Conservation (phyloP, 1,140 invertebrate species). For the Listronotus bonariensis region DNA sequence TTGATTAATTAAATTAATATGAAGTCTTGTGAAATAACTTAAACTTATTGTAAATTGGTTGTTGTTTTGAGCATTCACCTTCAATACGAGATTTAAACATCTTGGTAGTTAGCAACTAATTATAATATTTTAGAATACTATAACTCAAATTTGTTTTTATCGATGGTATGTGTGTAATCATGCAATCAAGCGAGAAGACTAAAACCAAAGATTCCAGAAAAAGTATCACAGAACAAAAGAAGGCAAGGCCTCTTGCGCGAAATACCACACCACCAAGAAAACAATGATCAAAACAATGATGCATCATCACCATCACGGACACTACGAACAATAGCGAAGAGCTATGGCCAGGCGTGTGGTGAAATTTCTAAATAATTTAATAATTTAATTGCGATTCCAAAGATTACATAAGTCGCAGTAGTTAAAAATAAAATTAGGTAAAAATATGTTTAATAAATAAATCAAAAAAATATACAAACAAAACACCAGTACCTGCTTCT, state of each 20-base stretch:
- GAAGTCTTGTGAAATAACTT: constrained; percentile 3
- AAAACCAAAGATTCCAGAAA: constrained; percentile 5
- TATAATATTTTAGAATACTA: neutral
- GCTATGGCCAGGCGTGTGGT: neutral
- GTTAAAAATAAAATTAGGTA: too few relatives aligned
- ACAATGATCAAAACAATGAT: constrained; percentile 6
- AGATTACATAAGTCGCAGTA: too few relatives aligned
- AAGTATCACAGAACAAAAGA: constrained; percentile 12
- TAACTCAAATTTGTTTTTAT: too few relatives aligned
- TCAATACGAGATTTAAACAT: neutral
- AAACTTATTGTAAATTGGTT: neutral
- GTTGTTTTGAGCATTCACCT: constrained; percentile 4
- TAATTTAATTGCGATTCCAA: too few relatives aligned
- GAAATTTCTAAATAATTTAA: too few relatives aligned
- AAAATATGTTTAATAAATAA: too few relatives aligned
- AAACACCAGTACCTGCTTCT: too few relatives aligned
- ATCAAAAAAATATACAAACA: too few relatives aligned
- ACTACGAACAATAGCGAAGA: constrained; percentile 2
- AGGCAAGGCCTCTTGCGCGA: constrained; percentile 11
- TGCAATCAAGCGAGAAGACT: neutral
- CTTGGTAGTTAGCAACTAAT: neutral
- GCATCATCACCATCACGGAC: neutral
- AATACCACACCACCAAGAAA: constrained; percentile 11
- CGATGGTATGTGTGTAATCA: neutral
- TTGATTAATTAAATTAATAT: constrained; percentile 3